Base-by-base conservation (phyloP, 2,888 invertebrate species). In the Acleris cristana region DNA sequence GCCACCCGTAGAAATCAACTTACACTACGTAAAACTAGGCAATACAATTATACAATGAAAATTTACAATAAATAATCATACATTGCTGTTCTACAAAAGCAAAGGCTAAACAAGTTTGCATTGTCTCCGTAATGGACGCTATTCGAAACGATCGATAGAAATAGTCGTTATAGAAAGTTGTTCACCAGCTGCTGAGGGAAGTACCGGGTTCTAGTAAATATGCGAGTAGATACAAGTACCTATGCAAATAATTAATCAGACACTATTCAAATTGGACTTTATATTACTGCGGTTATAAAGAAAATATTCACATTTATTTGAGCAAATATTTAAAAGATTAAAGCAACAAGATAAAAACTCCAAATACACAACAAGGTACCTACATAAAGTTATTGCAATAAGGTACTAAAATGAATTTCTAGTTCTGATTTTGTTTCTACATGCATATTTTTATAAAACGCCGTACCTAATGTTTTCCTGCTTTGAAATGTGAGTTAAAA, bases 21-120 rank as follows among this genome's bases (percentile, higher is more conserved):
- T 21, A 44, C 19, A 23, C 14, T 65, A 66, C 66, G 21, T 52
- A 34, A 18, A 56, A 23, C 51, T 34, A 16, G 5, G 21, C 44
- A 48, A 30, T 10, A 23, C 21, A 6, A 73, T 76, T 71, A 69
- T 69, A 74, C 73, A 65, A 69, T 74, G 66, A 68, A 64, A 34
- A 69, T 69, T 69, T 65, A 72, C 19, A 65, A 67, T 59, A 34
- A 58, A 40, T 26, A 71, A 59, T 66, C 30, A 73, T 83, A 70
- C 80, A 81, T 78, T 74, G 75, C 75, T 57, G 73, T 48, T 69
- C 61, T 34, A 69, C n/a, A 10, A 30, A 21, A 26, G 54, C 10
- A 3, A 51, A n/a, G 10, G 12, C 8, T 30, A 0, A 21, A 26
- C 14, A 10, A 34, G 6, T 10, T 21, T 7, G 7, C 12, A 60